These are phyloP conservation scores for Crotalus viridis DNA, from an alignment of 2,113 vertebrate species.

Conservation along the genomic window DNA sequence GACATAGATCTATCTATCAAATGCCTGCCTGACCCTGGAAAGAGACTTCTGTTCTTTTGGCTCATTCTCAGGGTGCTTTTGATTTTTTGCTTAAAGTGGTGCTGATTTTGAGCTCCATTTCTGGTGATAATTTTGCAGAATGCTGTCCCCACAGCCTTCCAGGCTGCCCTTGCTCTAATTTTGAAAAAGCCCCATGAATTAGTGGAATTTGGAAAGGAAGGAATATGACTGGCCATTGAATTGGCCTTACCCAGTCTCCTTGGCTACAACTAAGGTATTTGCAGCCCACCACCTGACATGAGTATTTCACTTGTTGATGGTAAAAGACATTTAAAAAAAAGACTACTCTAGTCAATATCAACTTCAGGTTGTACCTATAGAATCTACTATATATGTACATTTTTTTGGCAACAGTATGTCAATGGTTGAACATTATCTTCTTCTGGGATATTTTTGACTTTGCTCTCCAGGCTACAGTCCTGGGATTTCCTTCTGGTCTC, in stretches of 20 bases:
- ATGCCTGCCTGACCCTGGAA: neutral
- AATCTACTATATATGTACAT: neutral
- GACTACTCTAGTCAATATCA: neutral
- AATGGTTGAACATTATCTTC: neutral
- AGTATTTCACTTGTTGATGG: neutral
- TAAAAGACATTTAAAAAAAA: neutral
- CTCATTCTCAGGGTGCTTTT: neutral
- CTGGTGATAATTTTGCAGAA: neutral
- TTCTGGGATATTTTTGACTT: neutral
- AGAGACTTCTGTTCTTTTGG: neutral
- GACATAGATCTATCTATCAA: neutral
- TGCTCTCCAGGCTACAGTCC: neutral
- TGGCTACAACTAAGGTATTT: neutral
- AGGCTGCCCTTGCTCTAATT: neutral
- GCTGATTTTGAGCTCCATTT: neutral
- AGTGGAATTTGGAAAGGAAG: neutral
- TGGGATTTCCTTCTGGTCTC: neutral
- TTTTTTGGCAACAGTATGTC: neutral
- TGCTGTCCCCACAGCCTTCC: neutral
- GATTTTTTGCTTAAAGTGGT: neutral
- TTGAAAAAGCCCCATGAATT: neutral
- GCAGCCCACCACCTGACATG: neutral
- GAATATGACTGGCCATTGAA: neutral
- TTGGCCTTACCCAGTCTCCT: neutral
- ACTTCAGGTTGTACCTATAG: neutral